Evolutionary conservation across 2,113 vertebrate genomes (phyloP), one percentile per base, ranked within the genome.

Genomic region (Myiopsitta monachus): DNA sequence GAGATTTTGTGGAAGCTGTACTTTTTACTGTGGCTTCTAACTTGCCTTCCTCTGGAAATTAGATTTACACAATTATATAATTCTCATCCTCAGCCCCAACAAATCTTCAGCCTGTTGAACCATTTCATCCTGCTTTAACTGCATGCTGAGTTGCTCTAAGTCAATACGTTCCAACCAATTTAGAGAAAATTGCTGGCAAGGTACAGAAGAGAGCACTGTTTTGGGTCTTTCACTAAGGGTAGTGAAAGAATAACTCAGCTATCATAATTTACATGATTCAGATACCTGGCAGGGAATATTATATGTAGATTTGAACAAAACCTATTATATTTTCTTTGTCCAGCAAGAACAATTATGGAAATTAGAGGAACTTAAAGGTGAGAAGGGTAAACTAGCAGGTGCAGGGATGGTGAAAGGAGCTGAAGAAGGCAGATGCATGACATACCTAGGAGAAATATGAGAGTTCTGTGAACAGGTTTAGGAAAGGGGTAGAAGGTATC

Each of bases 131-230:
- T 93, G 54, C 86, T 83, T 81, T 70, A 88, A 38, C 26, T 18
- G 38, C 77, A 61, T 74, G 79, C 73, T 57, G 61, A 61, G 18
- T 62, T 84, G 73, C 51, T 83, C 68, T 6, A 3, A 90, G 76
- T 92, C 77, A 90, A 69, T 64, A 36, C 18, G 22, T 78, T 88
- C 49, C 64, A 67, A 81, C 18, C 41, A 54, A 69, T 93, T 90
- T 92, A 81, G 55, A 92, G 68, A 75, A 92, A 92, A 93, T 69
- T 93, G 78, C 57, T 90, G 79, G 33, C 66, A 92, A 86, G 54
- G 52, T 87, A 74, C 61, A 83, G 87, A 39, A 52, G 49, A 57
- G 31, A 89, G 39, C 39, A 44, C 15, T 43, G 39, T 1, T 78
- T 84, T n/a, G 51, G 13, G 46, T 52, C 46, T 4, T 2, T 87